Percentiles rank a stretch among this genome's conserved stretches.
Conservation (phyloP, 2,113 vertebrate genomes). For the Dromaius novaehollandiae region DNA sequence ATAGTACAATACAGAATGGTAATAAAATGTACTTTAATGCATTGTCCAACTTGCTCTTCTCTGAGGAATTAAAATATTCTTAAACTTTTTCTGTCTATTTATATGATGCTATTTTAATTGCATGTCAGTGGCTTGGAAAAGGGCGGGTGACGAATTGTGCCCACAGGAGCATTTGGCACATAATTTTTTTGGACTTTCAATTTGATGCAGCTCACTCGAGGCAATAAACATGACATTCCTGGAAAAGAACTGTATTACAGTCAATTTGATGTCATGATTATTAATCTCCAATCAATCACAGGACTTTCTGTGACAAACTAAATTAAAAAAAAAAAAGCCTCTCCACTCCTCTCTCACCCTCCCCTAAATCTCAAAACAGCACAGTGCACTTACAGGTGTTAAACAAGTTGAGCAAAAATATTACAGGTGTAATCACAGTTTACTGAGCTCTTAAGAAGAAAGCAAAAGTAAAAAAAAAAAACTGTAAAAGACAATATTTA, state of each 20-base stretch:
- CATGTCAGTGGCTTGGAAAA: constrained; percentile 66
- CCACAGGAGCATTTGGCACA: constrained; percentile 51
- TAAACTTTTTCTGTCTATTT: constrained; percentile 57
- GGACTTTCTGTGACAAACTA: constrained; percentile 30
- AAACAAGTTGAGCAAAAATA: not conserved
- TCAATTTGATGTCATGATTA: constrained; percentile 46
- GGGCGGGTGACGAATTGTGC: constrained; percentile 48
- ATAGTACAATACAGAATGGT: not conserved
- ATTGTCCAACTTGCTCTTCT: constrained; percentile 49
- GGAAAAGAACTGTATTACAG: constrained; percentile 50
- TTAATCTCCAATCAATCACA: constrained; percentile 61
- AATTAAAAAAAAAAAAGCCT: not conserved
- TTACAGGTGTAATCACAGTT: not conserved
- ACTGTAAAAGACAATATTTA: not conserved
- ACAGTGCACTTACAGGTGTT: not conserved
- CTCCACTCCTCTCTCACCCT: not conserved
- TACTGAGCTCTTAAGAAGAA: not conserved
- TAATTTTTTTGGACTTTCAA: constrained; percentile 53
- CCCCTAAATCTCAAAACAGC: not conserved
- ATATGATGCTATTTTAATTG: constrained; percentile 74
- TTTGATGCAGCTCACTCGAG: constrained; percentile 61
- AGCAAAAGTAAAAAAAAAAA: too few species aligned
- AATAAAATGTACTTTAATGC: constrained; percentile 31
- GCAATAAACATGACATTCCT: constrained; percentile 56
- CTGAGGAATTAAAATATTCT: constrained; percentile 50